Base-by-base conservation (phyloP, 2,797 vertebrate genomes). In the Sparus aurata region DNA sequence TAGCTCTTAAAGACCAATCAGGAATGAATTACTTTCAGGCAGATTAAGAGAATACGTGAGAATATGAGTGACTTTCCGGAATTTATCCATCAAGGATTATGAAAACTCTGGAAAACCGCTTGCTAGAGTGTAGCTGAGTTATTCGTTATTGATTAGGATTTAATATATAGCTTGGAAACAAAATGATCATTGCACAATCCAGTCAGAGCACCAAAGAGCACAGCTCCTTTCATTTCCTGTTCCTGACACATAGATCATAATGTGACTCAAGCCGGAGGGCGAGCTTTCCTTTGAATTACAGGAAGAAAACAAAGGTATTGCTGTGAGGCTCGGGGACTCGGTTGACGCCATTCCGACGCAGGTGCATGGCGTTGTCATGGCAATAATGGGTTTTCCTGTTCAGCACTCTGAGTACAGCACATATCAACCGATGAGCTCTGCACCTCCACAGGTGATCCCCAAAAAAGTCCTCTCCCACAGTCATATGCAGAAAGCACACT, bases 331-430 rank as follows among this genome's bases (percentile, higher is more conserved):
- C 69, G 69, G 90, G 90, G 87, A 91, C 82, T 69, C 2, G 64
- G 64, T 43, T 94, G 94, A 94, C 86, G 90, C 82, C 91, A 86
- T 87, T 80, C 77, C 66, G 47, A 94, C 88, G 90, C 83, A 93
- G 87, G 85, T 92, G 57, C 75, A 69, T 9, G 17, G 46, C 0
- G 87, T 93, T 89, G 87, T 75, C 92, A 94, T 92, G 90, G 89
- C 16, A 2, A 93, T 80, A 69, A 83, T 87, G 91, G 90, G 87
- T 88, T 93, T 85, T 92, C 89, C 88, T 93, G 84, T 86, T 74
- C 70, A 59, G 55, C 18, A 18, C 76, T 81, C 49, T 0, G 22
- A 69, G 65, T 64, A 71, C 25, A 64, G 59, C 16, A 69, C 66
- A 27, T 57, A 59, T 79, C 73, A 63, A 64, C 38, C 67, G 73